Evolutionary conservation across 1,140 invertebrate genomes (phyloP).

Genomic region (Acyrthosiphon pisum): DNA sequence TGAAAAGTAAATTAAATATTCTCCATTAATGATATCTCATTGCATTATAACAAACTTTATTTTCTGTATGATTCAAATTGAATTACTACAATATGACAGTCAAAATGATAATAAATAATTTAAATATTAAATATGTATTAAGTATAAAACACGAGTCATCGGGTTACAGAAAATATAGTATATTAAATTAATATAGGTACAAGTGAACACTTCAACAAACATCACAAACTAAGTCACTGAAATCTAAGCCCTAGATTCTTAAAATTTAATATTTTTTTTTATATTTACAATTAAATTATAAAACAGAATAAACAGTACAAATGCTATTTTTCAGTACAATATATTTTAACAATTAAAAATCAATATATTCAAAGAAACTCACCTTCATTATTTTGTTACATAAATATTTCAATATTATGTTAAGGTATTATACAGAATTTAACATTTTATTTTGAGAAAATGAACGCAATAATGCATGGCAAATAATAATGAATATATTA

Average conservation of each 20-base stretch:
- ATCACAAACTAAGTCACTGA: not conserved
- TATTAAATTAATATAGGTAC: not conserved
- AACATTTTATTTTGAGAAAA: not conserved
- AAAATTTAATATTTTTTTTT: not conserved
- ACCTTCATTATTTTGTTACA: not conserved
- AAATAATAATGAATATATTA: not conserved
- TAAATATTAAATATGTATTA: not conserved
- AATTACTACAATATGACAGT: not conserved
- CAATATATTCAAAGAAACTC: not conserved
- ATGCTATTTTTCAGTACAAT: not conserved
- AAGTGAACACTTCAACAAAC: not conserved
- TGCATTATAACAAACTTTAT: not conserved
- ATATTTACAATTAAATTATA: not conserved
- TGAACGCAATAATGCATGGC: not conserved
- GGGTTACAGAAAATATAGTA: not conserved
- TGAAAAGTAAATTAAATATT: not conserved
- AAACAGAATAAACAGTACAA: no score
- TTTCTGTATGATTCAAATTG: not conserved
- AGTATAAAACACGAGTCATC: not conserved
- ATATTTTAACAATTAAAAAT: not conserved
- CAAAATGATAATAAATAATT: not conserved
- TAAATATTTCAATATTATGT: not conserved
- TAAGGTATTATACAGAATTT: not conserved
- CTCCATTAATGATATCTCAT: not conserved
- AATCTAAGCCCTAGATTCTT: not conserved